Evolutionary conservation across 2,797 vertebrate genomes (phyloP).

Genomic region (Austrolebias charrua): DNA sequence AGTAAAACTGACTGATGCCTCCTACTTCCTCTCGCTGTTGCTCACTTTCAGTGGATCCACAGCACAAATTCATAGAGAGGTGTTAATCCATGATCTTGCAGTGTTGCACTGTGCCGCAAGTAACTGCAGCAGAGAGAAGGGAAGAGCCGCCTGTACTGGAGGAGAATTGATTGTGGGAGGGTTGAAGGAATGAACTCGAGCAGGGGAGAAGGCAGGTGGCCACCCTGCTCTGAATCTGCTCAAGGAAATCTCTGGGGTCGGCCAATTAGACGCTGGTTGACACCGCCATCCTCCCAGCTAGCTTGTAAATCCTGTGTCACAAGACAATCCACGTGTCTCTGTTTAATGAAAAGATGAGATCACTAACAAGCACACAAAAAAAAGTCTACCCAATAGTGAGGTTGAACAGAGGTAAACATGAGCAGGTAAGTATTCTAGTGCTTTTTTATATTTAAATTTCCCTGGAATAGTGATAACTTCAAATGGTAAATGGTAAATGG

Average conservation of each 20-base stretch:
- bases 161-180: conserved; percentile 66
- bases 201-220: conserved; percentile 31
- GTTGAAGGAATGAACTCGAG: conserved; percentile 50
- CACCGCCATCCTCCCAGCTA: conserved; percentile 48
- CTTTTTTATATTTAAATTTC: too few relatives aligned
- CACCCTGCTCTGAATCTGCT: conserved; percentile 50
- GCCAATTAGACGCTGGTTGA: conserved; percentile 69
- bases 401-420: conserved; percentile 8
- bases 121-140: conserved; percentile 53
- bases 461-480: too few relatives aligned
- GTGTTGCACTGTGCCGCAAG: conserved; percentile 60
- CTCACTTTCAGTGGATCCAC: conserved; percentile 51
- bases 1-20: conserved; percentile 49
- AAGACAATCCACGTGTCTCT: conserved; percentile 54
- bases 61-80: conserved; percentile 39
- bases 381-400: conserved; percentile 2
- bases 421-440: not conserved
- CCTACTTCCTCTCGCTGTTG: conserved; percentile 37
- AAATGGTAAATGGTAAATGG: too few relatives aligned
- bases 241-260: conserved; percentile 63
- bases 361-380: conserved; percentile 10
- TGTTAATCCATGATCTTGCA: conserved; percentile 54
- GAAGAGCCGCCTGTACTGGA: conserved; percentile 41
- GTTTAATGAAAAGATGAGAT: conserved; percentile 42
- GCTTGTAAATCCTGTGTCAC: conserved; percentile 63